Conservation (phyloP, 1,140 invertebrate genomes). For the Globodera ellingtonae region DNA sequence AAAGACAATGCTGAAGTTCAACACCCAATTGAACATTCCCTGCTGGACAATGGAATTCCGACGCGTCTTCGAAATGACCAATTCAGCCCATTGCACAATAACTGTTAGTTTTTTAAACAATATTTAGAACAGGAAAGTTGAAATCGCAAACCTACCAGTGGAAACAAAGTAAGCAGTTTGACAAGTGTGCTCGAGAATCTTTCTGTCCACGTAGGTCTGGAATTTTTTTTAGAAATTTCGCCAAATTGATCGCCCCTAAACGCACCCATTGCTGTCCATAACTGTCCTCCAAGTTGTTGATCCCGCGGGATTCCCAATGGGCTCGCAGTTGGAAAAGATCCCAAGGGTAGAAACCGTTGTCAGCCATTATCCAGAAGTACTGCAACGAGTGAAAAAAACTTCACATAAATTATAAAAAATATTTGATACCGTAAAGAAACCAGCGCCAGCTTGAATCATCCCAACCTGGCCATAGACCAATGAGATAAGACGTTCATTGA, state of each 20-base stretch:
- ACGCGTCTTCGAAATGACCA: slow-evolving; percentile 68
- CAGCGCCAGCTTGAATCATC: slow-evolving; percentile 98
- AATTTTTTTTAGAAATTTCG: slow-evolving; percentile 17
- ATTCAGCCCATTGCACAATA: slow-evolving; percentile 68
- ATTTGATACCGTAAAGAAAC: slow-evolving; percentile 79
- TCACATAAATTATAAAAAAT: neutral
- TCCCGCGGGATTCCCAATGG: slow-evolving; percentile 70
- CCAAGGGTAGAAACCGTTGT: slow-evolving; percentile 71
- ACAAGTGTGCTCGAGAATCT: slow-evolving; percentile 67
- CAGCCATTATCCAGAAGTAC: slow-evolving; percentile 72
- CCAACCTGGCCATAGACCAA: slow-evolving; percentile 97
- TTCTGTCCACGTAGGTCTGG: slow-evolving; percentile 67
- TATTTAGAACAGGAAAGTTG: no score
- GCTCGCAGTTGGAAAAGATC: slow-evolving; percentile 69
- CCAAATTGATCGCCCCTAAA: slow-evolving; percentile 7
- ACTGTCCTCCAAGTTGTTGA: slow-evolving; percentile 71
- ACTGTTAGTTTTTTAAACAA: slow-evolving; percentile 37
- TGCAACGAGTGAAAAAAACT: slow-evolving; percentile 65
- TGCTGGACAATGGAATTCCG: slow-evolving; percentile 67
- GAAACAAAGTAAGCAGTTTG: slow-evolving; percentile 68
- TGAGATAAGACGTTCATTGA: slow-evolving; percentile 82
- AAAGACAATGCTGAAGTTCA: slow-evolving; percentile 91
- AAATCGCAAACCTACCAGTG: slow-evolving; percentile 51
- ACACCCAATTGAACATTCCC: slow-evolving; percentile 79
- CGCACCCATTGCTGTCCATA: slow-evolving; percentile 73